Base-by-base conservation (phyloP, 1,140 invertebrate genomes). In the Zaprionus vittiger region DNA sequence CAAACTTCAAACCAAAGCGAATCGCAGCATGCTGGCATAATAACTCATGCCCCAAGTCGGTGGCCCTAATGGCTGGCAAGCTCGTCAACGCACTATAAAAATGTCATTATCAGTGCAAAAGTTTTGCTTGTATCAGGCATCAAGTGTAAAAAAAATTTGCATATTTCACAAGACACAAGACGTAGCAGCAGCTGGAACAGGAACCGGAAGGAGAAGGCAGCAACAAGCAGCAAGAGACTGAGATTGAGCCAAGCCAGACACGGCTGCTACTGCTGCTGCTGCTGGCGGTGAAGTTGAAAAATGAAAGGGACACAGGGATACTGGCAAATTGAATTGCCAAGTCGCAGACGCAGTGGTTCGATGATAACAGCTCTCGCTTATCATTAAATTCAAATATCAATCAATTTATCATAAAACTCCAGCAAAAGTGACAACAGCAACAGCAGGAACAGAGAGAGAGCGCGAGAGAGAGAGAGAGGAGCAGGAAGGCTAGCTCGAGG, bases 301-400 rank as follows among this genome's bases (percentile, higher is more conserved):
- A 89, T 89, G 84, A 77, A 77, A 82, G 66, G 64, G n/a, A 22
- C 20, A 20, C 17, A 11, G 12, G 4, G 38, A 28, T 17, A 61
- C 49, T 83, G 62, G 73, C 73, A 82, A 90, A 85, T 85, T 85
- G 85, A 90, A 90, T 90, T 85, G 81, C 56, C 73, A 90, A 90
- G 72, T 79, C 56, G 41, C 41, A 47, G 70, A 73, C 37, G 55
- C 24, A 44, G 31, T 52, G 47, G 22, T 44, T 54, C 59, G 49
- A 56, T 74, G 61, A 56, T 69, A 64, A 65, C 62, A 66, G 69
- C 54, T 34, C 65, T 41, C 66, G 76, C 64, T 82, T 85, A 90
- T 90, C 85, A 90, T 90, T 90, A 90, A 90, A 90, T 90, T 90
- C 85, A 85, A 90, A 90, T 90, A 90, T 90, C 85, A 90, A 90